Conservation (phyloP, 2,797 vertebrate species). For the Mormyrus proboscirostris region DNA sequence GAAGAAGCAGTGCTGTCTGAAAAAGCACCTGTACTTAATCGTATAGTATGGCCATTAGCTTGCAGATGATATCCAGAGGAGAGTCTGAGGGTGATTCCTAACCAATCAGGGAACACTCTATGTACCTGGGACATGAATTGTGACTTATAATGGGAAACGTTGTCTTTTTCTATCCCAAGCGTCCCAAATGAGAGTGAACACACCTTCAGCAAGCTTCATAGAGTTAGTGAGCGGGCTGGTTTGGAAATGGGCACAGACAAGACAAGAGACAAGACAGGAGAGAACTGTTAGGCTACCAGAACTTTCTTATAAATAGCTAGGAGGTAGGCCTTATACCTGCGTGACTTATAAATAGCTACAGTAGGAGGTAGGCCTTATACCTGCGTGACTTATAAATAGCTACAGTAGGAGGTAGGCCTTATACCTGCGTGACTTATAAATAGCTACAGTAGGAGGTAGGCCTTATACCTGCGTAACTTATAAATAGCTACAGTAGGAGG, state of each 20-base stretch:
- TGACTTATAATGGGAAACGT: not conserved
- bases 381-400: not conserved
- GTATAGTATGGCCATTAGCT: not conserved
- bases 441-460: not conserved
- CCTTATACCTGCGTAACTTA: not conserved
- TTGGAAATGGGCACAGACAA: not conserved
- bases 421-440: not conserved
- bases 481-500: too few relatives aligned
- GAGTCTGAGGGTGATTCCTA: not conserved
- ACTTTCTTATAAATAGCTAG: not conserved
- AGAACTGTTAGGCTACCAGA: not conserved
- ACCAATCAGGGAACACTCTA: not conserved
- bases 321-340: not conserved
- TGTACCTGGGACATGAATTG: not conserved
- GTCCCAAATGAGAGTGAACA: not conserved
- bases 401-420: too few relatives aligned
- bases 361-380: too few relatives aligned
- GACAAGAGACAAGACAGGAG: not conserved
- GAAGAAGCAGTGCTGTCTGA: not conserved
- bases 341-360: not conserved
- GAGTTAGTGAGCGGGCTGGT: not conserved
- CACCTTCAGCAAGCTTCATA: not conserved
- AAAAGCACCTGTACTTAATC: not conserved
- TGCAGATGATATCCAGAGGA: not conserved
- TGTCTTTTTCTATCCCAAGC: not conserved